Conservation (phyloP, 2,888 invertebrate species). For the Zaprionus obscuricornis region DNA sequence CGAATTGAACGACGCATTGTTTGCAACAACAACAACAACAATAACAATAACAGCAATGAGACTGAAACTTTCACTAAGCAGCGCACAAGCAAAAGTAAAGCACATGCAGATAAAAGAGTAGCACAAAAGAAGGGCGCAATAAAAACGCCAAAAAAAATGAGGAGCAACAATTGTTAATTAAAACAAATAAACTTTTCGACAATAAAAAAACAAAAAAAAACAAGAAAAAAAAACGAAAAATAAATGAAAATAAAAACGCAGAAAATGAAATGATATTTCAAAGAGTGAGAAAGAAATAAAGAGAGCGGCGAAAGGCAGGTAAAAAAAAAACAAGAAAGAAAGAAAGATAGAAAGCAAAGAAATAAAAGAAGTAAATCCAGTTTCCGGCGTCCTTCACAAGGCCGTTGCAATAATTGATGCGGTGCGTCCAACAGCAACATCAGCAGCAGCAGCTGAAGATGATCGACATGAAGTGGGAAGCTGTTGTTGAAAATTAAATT, state of each 20-base stretch:
- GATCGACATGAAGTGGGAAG: conserved; percentile 4
- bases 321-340: conserved; percentile 4
- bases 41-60: conserved; percentile 6
- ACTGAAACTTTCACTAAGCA: conserved; percentile 68
- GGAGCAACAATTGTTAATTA: conserved; percentile 68
- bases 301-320: conserved; percentile 29
- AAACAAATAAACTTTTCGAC: conserved; percentile 70
- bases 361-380: conserved; percentile 61
- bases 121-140: conserved; percentile 40
- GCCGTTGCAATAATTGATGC: conserved; percentile 67
- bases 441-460: conserved; percentile 14
- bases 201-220: conserved; percentile 18
- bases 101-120: conserved; percentile 49
- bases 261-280: too few species aligned
- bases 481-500: background rate
- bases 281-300: conserved; percentile 30
- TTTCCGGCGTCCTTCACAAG: conserved; percentile 81
- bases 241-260: conserved; percentile 20
- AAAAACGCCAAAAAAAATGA: conserved; percentile 27
- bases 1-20: conserved; percentile 66
- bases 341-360: conserved; percentile 29
- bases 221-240: conserved; percentile 33
- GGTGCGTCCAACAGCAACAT: conserved; percentile 2
- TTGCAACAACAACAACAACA: conserved; percentile 43
- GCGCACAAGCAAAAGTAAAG: conserved; percentile 55